phyloP scores from a whole-genome alignment of 2,113 vertebrate genomes.

The Ageneiosus marmoratus region DNA sequence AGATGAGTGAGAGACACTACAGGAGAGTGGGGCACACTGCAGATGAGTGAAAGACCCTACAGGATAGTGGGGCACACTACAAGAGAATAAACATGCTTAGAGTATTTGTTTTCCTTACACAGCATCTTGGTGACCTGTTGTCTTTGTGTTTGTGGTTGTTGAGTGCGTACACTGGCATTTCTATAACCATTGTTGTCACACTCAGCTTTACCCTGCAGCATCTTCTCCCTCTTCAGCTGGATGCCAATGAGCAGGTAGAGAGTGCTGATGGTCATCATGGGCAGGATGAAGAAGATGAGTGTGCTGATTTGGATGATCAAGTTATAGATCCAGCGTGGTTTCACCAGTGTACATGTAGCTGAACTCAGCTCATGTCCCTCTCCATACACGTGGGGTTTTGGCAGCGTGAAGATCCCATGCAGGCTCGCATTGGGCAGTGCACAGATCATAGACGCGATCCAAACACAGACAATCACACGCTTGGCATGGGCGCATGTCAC shows the following conservation, averaged over 20 bases:
- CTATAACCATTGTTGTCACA: conserved; percentile 55
- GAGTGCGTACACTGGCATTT: conserved; percentile 58
- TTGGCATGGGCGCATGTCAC: conserved; percentile 85
- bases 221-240: conserved; percentile 80
- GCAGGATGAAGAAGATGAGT: conserved; percentile 87
- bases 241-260: conserved; percentile 89
- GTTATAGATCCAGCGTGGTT: conserved; percentile 81
- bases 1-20: background rate
- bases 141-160: conserved; percentile 74
- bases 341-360: conserved; percentile 77
- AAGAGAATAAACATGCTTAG: background rate
- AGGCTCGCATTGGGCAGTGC: conserved; percentile 92
- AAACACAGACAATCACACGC: conserved; percentile 80
- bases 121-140: conserved; percentile 94
- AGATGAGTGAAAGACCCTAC: background rate
- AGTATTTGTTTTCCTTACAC: conserved; percentile 78
- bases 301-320: conserved; percentile 86
- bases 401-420: conserved; percentile 79
- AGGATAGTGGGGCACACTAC: background rate
- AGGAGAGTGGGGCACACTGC: background rate
- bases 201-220: conserved; percentile 67
- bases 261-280: conserved; percentile 86
- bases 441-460: conserved; percentile 82
- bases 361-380: conserved; percentile 69
- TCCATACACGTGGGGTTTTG: conserved; percentile 63